Evolutionary conservation across 2,888 invertebrate species (phyloP).

Genomic region (Meta bourneti): DNA sequence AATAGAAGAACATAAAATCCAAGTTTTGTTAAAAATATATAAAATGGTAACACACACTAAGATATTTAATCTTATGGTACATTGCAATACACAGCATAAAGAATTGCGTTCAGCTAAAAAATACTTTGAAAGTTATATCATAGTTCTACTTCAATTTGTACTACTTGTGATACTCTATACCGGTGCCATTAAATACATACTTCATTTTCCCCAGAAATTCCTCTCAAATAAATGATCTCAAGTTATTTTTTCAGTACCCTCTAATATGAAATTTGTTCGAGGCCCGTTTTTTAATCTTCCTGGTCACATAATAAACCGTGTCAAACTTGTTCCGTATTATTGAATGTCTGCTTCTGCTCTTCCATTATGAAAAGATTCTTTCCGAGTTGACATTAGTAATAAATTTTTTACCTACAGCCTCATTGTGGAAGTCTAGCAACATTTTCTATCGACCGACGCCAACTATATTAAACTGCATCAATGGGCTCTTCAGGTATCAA

Average conservation of each 20-base stretch:
- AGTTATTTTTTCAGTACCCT: not conserved
- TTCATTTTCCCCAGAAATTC: too few species aligned
- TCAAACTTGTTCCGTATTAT: constrained; percentile 41
- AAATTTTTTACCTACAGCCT: constrained; percentile 29
- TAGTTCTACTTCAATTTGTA: too few species aligned
- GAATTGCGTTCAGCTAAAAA: too few species aligned
- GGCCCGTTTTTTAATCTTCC: not conserved
- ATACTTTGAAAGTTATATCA: too few species aligned
- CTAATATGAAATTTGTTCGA: constrained; percentile 33
- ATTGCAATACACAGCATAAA: too few species aligned
- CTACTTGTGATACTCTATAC: too few species aligned
- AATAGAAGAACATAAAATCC: too few species aligned
- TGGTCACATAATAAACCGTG: constrained; percentile 45
- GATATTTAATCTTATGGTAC: too few species aligned
- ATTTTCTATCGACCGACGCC: constrained; percentile 10
- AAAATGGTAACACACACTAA: too few species aligned
- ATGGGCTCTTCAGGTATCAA: constrained; percentile 14
- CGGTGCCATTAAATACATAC: too few species aligned
- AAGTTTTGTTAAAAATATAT: too few species aligned
- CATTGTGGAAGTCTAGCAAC: constrained; percentile 13
- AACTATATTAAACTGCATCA: constrained; percentile 26
- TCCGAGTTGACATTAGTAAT: constrained; percentile 51
- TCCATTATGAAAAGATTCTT: constrained; percentile 47
- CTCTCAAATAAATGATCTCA: too few species aligned
- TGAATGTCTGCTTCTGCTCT: constrained; percentile 18